phyloP scores from a whole-genome alignment of 2,797 vertebrate genomes.

The Otus scops region DNA sequence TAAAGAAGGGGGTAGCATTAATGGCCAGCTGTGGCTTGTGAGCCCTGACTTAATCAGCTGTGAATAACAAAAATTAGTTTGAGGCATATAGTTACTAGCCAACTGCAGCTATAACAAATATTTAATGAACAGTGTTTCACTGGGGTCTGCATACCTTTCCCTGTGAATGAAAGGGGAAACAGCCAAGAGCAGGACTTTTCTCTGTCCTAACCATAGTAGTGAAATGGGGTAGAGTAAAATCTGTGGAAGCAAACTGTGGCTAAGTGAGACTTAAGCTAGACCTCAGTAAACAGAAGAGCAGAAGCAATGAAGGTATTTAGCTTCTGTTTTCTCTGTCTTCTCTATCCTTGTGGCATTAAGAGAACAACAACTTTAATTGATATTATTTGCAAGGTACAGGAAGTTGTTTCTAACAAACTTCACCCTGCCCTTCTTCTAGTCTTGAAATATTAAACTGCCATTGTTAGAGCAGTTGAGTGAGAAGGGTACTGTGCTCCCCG shows the following conservation, averaged over 20 bases:
- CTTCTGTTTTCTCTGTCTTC: neutral
- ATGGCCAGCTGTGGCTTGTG: constrained; percentile 51
- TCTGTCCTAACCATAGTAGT: neutral
- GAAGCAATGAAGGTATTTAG: neutral
- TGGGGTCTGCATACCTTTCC: neutral
- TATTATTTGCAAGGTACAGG: neutral
- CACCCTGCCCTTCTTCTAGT: neutral
- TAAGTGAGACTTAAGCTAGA: neutral
- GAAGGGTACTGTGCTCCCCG: neutral
- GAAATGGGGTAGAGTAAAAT: neutral
- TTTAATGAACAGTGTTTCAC: neutral
- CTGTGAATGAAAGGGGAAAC: neutral
- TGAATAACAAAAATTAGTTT: constrained; percentile 42
- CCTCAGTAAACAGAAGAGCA: neutral
- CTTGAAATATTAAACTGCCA: neutral
- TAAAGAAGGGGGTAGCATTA: constrained; percentile 11
- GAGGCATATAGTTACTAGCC: neutral
- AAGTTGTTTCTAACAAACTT: neutral
- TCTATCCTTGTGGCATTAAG: neutral
- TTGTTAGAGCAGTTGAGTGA: neutral
- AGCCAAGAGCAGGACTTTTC: neutral
- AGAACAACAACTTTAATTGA: neutral
- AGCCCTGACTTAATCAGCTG: constrained; percentile 6
- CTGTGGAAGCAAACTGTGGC: neutral
- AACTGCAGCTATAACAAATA: neutral